Percentiles rank a stretch among this genome's conserved stretches.
phyloP scores from a whole-genome alignment of 2,113 vertebrate species.

The Cephalopholis sonnerati region DNA sequence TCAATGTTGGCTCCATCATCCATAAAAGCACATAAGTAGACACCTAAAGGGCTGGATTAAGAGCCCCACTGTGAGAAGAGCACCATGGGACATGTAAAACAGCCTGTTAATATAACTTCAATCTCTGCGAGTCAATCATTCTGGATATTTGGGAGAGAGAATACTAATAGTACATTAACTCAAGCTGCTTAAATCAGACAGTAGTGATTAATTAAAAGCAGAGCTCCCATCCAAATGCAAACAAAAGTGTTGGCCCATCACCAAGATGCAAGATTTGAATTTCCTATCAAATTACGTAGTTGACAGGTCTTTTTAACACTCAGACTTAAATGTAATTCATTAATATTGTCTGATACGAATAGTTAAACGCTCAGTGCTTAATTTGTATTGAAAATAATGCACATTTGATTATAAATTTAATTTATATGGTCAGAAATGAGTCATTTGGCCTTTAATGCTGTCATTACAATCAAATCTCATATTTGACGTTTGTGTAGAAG shows the following conservation, averaged over 20 bases:
- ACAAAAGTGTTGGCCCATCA: slow-evolving; percentile 22
- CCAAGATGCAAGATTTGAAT: slow-evolving; percentile 21
- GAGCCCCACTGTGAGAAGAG: slow-evolving; percentile 70
- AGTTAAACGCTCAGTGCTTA: not conserved
- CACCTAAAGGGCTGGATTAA: slow-evolving; percentile 78
- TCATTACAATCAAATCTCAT: too few relatives aligned
- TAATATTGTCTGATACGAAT: not conserved
- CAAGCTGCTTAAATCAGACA: slow-evolving; percentile 46
- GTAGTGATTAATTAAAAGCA: slow-evolving; percentile 42
- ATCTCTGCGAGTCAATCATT: slow-evolving; percentile 73
- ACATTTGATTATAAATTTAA: not conserved
- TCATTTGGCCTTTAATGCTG: not conserved
- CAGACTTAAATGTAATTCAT: not conserved
- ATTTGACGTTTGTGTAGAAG: too few relatives aligned
- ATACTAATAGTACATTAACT: slow-evolving; percentile 49
- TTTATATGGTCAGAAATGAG: not conserved
- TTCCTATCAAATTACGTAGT: slow-evolving; percentile 5
- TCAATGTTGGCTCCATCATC: slow-evolving; percentile 74
- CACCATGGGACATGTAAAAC: slow-evolving; percentile 81
- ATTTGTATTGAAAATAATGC: not conserved
- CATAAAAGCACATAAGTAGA: slow-evolving; percentile 80
- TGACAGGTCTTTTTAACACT: not conserved
- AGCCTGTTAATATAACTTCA: slow-evolving; percentile 77
- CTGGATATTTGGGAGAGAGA: slow-evolving; percentile 55
- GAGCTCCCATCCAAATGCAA: slow-evolving; percentile 35